Evolutionary conservation across 2,797 vertebrate genomes (phyloP), one percentile per base, ranked within the genome.

Genomic region (Pristis pectinata): DNA sequence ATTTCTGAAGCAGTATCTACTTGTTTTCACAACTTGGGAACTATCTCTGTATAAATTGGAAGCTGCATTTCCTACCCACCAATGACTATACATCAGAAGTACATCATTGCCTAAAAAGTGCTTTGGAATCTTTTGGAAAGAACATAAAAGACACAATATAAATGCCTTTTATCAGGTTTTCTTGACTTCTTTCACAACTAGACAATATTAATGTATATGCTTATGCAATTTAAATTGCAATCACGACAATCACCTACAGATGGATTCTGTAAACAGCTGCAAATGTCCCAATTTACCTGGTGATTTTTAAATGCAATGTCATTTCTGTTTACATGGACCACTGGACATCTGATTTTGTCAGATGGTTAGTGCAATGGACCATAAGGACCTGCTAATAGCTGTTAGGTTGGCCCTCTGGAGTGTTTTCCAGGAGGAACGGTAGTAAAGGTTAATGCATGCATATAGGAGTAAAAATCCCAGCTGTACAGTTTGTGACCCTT

Each of bases 391-490:
- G 97, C 97, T 97, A 97, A 97, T 98, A 97, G 97, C 97, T 97
- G 97, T 97, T 97, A 98, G 97, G 97, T 97, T 97, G 96, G 95
- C 97, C 96, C 96, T 96, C 96, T 93, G 98, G 98, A 98, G 98
- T 98, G 98, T 98, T 99, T 98, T 97, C 97, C 97, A 98, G 97
- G 97, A 97, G 97, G 97, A 97, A 96, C 97, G 97, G 97, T 97
- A 96, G 97, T 98, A 98, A 97, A 97, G 98, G 98, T 99, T 98
- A 98, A 98, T 98, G 98, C 98, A 98, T 98, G 97, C 97, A 97
- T 98, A 98, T 98, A 98, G 97, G 97, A 97, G 98, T 98, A 98
- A 97, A 97, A 97, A 98, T 96, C 97, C 98, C 98, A 99, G 98
- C 98, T 98, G 98, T 98, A 97, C 97, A 96, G 97, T 98, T 98